These are phyloP conservation scores for Sebastes paucispinis DNA, from an alignment of 2,797 vertebrate genomes.

Conservation along the genomic window DNA sequence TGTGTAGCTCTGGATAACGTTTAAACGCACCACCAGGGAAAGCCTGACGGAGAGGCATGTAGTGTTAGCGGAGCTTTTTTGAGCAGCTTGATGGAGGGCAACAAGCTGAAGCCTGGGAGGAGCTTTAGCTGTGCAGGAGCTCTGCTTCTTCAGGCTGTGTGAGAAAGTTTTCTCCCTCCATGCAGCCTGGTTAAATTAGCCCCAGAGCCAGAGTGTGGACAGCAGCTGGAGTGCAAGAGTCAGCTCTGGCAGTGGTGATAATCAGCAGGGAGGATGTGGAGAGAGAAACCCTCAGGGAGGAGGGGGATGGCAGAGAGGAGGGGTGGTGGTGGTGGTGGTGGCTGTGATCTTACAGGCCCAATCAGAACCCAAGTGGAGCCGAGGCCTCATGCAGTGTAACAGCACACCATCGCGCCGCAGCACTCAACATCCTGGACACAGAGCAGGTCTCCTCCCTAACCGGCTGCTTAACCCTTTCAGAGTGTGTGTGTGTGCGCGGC, in stretches of 20 bases:
- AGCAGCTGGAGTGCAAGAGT: conserved; percentile 82
- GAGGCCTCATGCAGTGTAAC: conserved; percentile 80
- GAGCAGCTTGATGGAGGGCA: conserved; percentile 22
- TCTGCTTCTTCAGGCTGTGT: conserved; percentile 52
- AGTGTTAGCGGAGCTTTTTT: conserved; percentile 5
- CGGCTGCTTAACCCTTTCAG: conserved; percentile 78
- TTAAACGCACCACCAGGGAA: conserved; percentile 34
- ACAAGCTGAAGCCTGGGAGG: conserved; percentile 20
- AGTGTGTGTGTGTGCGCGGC: conserved; percentile 42
- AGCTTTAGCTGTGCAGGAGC: conserved; percentile 13
- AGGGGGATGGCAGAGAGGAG: conserved; percentile 21
- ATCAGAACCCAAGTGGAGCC: conserved; percentile 82
- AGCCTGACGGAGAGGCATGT: conserved; percentile 32
- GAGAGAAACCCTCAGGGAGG: conserved; percentile 75
- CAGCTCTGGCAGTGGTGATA: conserved; percentile 79
- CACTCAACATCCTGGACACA: conserved; percentile 83
- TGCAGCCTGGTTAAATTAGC: conserved; percentile 79
- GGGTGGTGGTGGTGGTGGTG: not conserved
- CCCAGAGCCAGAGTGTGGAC: conserved; percentile 79
- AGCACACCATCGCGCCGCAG: conserved; percentile 71
- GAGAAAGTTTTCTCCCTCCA: conserved; percentile 74
- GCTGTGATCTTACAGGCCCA: conserved; percentile 82
- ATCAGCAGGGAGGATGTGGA: conserved; percentile 84
- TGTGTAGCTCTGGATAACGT: conserved; percentile 61
- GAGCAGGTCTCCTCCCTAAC: conserved; percentile 79